Evolutionary conservation across 2,113 vertebrate species (phyloP), one percentile per base, ranked within the genome.

Genomic region (Rhegmatorhina hoffmannsi): DNA sequence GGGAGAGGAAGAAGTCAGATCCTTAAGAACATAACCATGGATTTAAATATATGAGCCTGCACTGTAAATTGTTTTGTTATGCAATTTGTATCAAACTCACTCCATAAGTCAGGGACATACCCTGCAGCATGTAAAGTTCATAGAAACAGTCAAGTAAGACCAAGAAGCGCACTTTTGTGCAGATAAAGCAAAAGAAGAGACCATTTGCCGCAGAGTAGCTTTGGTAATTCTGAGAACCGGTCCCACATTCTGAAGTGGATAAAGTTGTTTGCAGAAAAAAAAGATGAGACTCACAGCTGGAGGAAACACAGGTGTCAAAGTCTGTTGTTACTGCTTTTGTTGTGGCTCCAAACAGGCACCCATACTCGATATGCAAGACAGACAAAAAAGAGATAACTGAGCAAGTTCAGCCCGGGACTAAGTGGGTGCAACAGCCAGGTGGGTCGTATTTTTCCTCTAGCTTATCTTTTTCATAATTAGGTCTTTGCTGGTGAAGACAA

Each of bases 251-350:
- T 87, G 83, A 67, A 85, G 75, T n/a, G 1, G 89, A 92, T 20
- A 50, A 93, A 95, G 80, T 46, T 77, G 92, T 96, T 94, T 82
- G 58, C 49, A 81, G 60, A 93, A 50, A 87, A 87, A 78, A 90
- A n/a, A 91, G 50, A 92, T 25, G 63, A 90, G 62, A 66, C 81
- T 95, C 84, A 89, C 95, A 92, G 86, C 92, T 97, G 94, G 87
- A 94, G 89, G 94, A 97, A 91, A 84, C 87, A 75, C 79, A 89
- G 91, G 87, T 95, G 84, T 66, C 76, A 76, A 91, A 97, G 91
- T 89, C 95, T 97, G 96, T 95, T 91, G 93, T 83, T 95, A 67
- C 50, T 59, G 83, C 62, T 83, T 95, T 80, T 94, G 80, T 95
- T 96, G 95, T 79, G 83, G 94, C 90, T 95, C 78, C 60, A 84